Percentiles rank a stretch among this genome's conserved stretches.
Conservation (phyloP, 2,797 vertebrate genomes). For the Pygocentrus nattereri region DNA sequence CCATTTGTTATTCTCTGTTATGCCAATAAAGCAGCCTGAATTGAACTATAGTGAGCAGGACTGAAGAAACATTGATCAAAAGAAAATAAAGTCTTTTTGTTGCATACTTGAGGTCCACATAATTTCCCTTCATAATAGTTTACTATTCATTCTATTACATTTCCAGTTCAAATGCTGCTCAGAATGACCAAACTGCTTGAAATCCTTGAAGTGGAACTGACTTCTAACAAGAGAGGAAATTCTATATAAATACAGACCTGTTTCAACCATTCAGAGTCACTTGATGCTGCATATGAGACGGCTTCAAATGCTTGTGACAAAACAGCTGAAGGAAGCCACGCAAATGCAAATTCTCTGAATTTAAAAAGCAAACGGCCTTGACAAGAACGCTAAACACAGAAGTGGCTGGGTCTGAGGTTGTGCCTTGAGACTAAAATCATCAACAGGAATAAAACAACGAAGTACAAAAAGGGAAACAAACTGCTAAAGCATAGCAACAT, state of each 20-base stretch:
- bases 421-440: slow-evolving; percentile 10
- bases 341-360: not conserved
- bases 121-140: not conserved
- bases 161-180: not conserved
- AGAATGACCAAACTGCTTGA: not conserved
- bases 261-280: not conserved
- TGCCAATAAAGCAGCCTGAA: no score
- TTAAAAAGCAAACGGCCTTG: slow-evolving; percentile 6
- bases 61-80: no score
- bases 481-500: not conserved
- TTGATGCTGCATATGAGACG: not conserved
- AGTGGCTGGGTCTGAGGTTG: slow-evolving; percentile 26
- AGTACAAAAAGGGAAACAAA: slow-evolving; percentile 7
- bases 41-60: no score
- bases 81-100: no score
- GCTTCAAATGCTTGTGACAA: slow-evolving; percentile 18
- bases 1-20: no score
- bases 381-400: slow-evolving; percentile 13
- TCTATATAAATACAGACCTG: not conserved
- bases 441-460: not conserved
- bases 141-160: not conserved
- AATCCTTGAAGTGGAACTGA: not conserved
- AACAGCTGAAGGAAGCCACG: not conserved
- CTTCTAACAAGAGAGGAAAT: not conserved
- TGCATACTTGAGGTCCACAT: not conserved